These are phyloP conservation scores for Campoplex nolae DNA, from an alignment of 2,888 invertebrate genomes.

Conservation along the genomic window DNA sequence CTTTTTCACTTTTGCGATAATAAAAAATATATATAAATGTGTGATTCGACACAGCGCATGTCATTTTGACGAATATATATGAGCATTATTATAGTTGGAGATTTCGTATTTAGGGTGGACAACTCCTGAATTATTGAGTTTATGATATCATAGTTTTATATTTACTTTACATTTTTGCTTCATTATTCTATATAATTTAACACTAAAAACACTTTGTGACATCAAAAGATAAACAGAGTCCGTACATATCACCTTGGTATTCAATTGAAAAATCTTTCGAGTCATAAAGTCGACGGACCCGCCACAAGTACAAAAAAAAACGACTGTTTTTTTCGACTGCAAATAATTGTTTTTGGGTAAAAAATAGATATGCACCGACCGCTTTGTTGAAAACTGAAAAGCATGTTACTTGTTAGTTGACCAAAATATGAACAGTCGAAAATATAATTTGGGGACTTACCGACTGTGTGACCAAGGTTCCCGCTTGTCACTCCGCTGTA, in stretches of 20 bases:
- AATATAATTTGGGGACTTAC: neutral
- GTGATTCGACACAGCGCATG: neutral
- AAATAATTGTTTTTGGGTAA: neutral
- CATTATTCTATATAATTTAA: neutral
- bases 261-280: neutral
- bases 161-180: neutral
- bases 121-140: neutral
- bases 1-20: slow-evolving; percentile 33
- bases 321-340: neutral
- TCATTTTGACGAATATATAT: slow-evolving; percentile 6
- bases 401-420: neutral
- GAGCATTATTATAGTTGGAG: neutral
- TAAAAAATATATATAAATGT: slow-evolving; percentile 7
- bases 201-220: neutral
- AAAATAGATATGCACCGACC: neutral
- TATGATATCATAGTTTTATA: neutral
- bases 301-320: neutral
- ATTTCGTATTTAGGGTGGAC: neutral
- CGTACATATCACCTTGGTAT: neutral
- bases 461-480: neutral
- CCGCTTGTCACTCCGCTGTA: neutral
- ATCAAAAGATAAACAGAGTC: no score
- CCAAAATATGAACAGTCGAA: neutral
- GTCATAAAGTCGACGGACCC: neutral
- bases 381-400: neutral